These are phyloP conservation scores for Lagopus leucura DNA, from an alignment of 2,113 vertebrate species.

Conservation along the genomic window DNA sequence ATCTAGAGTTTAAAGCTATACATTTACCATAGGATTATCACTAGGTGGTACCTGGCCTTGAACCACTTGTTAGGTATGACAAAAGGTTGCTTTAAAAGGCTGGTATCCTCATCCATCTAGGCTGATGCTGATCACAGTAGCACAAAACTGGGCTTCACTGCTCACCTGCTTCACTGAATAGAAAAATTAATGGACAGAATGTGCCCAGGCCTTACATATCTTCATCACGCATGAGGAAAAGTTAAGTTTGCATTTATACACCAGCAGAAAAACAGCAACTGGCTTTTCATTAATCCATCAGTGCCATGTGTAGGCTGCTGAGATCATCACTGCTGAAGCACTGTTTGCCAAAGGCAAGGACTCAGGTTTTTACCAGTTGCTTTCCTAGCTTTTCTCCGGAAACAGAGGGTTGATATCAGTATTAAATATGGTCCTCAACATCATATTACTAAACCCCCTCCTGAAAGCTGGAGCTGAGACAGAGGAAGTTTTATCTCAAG, in stretches of 20 bases:
- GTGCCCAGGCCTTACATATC: background rate
- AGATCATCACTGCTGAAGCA: background rate
- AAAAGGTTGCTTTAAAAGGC: background rate
- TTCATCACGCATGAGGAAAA: background rate
- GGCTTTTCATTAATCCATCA: background rate
- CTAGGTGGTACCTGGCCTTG: background rate
- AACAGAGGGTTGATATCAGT: background rate
- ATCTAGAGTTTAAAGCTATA: background rate
- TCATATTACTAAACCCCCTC: background rate
- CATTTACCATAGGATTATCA: accelerated
- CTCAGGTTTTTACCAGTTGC: background rate
- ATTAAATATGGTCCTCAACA: background rate
- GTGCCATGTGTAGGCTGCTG: background rate
- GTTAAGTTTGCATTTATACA: background rate
- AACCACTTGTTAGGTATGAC: background rate
- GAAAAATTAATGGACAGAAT: background rate
- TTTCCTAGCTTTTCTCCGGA: background rate
- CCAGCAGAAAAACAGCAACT: background rate
- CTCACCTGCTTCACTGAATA: background rate
- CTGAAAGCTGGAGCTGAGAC: background rate
- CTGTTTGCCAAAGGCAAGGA: background rate
- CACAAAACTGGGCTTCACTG: background rate
- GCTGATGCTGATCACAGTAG: background rate
- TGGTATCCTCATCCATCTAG: background rate
- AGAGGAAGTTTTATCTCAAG: background rate